phyloP scores from a whole-genome alignment of 92 coral and sea anemone species.

The Diadumene lineata region DNA sequence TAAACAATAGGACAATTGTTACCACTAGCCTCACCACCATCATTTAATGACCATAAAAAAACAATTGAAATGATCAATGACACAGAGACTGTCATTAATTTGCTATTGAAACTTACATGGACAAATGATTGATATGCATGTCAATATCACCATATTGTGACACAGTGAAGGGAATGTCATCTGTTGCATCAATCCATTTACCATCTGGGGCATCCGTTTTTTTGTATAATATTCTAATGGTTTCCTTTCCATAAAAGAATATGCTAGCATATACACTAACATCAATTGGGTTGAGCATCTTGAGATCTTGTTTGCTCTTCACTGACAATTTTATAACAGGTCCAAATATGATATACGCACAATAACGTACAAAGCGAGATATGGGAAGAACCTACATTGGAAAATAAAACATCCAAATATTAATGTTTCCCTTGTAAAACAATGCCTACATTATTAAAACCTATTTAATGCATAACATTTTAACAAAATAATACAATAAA shows the following conservation, averaged over 20 bases:
- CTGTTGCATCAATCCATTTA: conserved; percentile 24
- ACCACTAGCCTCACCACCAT: no score
- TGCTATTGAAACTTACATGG: conserved; percentile 22
- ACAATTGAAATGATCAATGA: no score
- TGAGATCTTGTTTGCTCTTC: not conserved
- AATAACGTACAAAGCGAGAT: not conserved
- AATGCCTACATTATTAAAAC: no score
- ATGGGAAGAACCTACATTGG: conserved; percentile 2
- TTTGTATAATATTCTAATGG: conserved; percentile 7
- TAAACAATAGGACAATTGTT: no score
- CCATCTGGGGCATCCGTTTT: not conserved
- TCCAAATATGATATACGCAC: not conserved
- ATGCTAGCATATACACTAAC: not conserved
- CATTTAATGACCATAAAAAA: no score
- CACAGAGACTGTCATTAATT: not conserved
- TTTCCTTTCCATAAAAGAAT: not conserved
- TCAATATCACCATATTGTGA: not conserved
- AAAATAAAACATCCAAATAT: no score
- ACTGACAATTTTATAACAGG: conserved; percentile 7
- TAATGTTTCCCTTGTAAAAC: no score
- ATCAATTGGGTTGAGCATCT: conserved; percentile 15
- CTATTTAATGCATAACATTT: no score
- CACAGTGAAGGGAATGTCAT: not conserved
- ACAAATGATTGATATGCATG: conserved; percentile 20
- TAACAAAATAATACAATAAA: no score